Conservation (phyloP, 2,888 invertebrate genomes). For the Mythimna lalbum region DNA sequence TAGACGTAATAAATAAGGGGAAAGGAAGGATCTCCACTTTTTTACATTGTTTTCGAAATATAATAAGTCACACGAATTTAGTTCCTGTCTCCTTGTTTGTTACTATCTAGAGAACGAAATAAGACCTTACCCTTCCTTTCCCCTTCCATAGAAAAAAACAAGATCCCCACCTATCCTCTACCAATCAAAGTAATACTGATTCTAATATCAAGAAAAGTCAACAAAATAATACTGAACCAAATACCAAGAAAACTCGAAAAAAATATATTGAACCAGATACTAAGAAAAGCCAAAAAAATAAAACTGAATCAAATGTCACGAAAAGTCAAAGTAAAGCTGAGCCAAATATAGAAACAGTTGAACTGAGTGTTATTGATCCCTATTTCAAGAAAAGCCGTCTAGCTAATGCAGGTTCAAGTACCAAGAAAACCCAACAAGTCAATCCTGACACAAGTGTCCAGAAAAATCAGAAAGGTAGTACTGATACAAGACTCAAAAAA, state of each 20-base stretch:
- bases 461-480: conserved; percentile 23
- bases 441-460: conserved; percentile 71
- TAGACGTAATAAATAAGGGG: conserved; percentile 86
- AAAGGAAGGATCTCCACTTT: conserved; percentile 83
- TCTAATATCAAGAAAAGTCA: conserved; percentile 72
- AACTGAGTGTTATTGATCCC: conserved; percentile 15
- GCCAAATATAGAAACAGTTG: conserved; percentile 19
- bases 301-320: conserved; percentile 25
- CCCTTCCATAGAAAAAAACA: conserved; percentile 83
- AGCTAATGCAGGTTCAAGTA: conserved; percentile 72
- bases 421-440: conserved; percentile 63
- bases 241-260: conserved; percentile 71
- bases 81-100: conserved; percentile 90
- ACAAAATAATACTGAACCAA: conserved; percentile 65
- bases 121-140: conserved; percentile 85
- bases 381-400: conserved; percentile 46
- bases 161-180: conserved; percentile 73
- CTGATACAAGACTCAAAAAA: conserved; percentile 56
- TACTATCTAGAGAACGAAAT: conserved; percentile 58
- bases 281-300: conserved; percentile 61
- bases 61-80: conserved; percentile 54
- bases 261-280: conserved; percentile 77
- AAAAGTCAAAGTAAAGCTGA: conserved; percentile 36
- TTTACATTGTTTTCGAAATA: conserved; percentile 53
- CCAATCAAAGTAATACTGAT: conserved; percentile 80